Percentiles rank a stretch among this genome's conserved stretches.
These are phyloP conservation scores for Leptinotarsa haldemani DNA, from an alignment of 2,888 invertebrate species.

Conservation along the genomic window DNA sequence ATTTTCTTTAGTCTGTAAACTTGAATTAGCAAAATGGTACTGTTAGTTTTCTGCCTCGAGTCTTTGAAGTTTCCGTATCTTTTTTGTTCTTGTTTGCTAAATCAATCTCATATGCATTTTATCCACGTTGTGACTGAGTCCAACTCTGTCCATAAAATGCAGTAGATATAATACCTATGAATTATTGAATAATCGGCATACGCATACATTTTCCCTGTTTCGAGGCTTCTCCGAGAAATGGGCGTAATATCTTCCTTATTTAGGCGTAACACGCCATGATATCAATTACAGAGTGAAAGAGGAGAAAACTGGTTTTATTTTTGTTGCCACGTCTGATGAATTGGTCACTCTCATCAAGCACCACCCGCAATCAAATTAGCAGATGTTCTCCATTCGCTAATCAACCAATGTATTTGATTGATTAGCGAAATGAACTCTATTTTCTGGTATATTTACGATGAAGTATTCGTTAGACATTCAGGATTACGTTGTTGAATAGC, in stretches of 20 bases:
- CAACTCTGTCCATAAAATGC: neutral
- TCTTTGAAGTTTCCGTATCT: too few species aligned
- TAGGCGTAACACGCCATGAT: slow-evolving; percentile 1
- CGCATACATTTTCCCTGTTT: slow-evolving; percentile 1
- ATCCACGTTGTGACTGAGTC: neutral
- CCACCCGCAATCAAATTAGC: neutral
- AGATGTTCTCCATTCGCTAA: neutral
- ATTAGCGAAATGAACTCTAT: neutral
- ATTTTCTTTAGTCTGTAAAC: too few species aligned
- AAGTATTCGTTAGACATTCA: neutral
- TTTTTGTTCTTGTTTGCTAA: too few species aligned
- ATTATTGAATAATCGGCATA: slow-evolving; percentile 11
- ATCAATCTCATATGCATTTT: too few species aligned
- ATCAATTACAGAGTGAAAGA: slow-evolving; percentile 4
- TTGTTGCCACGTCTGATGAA: slow-evolving; percentile 13
- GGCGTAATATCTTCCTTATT: slow-evolving; percentile 8
- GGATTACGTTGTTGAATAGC: too few species aligned
- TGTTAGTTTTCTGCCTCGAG: too few species aligned
- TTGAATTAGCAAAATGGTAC: too few species aligned
- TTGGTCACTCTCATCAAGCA: neutral
- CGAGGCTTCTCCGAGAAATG: neutral
- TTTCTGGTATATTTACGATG: too few species aligned
- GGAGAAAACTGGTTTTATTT: neutral
- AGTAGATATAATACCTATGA: slow-evolving; percentile 1
- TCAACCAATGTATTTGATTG: neutral